Evolutionary conservation across 2,797 vertebrate genomes (phyloP).

Genomic region (Gymnothorax javanicus): DNA sequence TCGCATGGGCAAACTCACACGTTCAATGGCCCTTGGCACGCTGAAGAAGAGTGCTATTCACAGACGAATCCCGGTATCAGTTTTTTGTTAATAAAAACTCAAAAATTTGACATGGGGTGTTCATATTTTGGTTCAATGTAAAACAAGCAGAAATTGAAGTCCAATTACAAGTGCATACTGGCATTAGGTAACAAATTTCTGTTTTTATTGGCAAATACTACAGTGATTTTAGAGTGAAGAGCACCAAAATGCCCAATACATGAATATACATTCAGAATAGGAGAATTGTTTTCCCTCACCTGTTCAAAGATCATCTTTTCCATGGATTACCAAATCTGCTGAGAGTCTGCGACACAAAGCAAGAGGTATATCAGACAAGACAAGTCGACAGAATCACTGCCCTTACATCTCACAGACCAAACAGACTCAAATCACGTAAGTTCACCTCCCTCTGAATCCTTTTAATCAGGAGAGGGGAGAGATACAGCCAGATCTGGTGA

Average conservation of each 20-base stretch:
- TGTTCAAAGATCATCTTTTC: slow-evolving; percentile 9
- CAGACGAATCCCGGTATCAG: neutral
- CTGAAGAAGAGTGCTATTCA: neutral
- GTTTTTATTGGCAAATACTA: neutral
- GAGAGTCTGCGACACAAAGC: neutral
- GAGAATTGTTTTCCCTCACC: neutral
- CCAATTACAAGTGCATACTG: neutral
- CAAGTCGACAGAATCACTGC: neutral
- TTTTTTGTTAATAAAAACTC: neutral
- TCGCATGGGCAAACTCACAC: too few relatives aligned
- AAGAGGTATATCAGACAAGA: neutral
- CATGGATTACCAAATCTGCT: neutral
- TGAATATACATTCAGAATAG: neutral
- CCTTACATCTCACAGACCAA: neutral
- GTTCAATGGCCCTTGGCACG: too few relatives aligned
- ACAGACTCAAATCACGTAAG: neutral
- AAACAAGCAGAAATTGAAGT: neutral
- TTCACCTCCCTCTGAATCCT: neutral
- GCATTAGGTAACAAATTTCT: neutral
- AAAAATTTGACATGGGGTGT: neutral
- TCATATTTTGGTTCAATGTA: neutral
- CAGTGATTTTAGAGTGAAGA: neutral
- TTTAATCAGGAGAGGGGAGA: neutral
- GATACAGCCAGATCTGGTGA: neutral
- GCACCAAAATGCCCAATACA: neutral